A percentile compares a stretch with the other conserved stretches of the same genome.
These are phyloP conservation scores for Pyrgus malvae DNA, from an alignment of 2,888 invertebrate genomes.

Conservation along the genomic window DNA sequence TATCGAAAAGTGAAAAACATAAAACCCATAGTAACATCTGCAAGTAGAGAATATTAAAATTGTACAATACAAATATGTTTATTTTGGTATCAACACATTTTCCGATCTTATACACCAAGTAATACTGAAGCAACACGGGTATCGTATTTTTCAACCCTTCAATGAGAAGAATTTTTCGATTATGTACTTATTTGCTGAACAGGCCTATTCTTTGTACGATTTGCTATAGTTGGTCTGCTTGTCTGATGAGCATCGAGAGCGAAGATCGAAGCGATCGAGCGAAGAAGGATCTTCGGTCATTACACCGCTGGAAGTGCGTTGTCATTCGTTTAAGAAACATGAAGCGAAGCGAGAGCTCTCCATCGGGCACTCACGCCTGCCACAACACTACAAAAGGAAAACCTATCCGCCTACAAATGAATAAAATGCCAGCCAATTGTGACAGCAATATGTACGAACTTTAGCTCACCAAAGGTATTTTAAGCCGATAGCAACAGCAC, in stretches of 20 bases:
- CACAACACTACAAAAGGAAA: conserved; percentile 30
- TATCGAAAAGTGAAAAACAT: too few relatives aligned
- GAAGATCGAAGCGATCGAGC: not conserved
- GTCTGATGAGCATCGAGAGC: too few relatives aligned
- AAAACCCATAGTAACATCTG: too few relatives aligned
- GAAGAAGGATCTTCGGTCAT: conserved; percentile 40
- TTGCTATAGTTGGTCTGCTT: not conserved
- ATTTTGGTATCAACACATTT: too few relatives aligned
- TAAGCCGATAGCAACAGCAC: conserved; percentile 11
- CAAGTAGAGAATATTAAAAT: too few relatives aligned
- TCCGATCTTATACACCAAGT: too few relatives aligned
- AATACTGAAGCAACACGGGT: too few relatives aligned
- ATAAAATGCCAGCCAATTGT: conserved; percentile 30
- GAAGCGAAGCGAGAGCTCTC: conserved; percentile 16
- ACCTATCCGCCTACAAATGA: conserved; percentile 37
- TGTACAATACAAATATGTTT: too few relatives aligned
- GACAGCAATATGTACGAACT: conserved; percentile 19
- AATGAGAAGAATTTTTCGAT: too few relatives aligned
- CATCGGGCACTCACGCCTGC: conserved; percentile 9
- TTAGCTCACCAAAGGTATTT: conserved; percentile 5
- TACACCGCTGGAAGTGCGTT: conserved; percentile 52
- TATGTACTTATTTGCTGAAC: too few relatives aligned
- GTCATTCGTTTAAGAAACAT: conserved; percentile 55
- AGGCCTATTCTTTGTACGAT: not conserved
- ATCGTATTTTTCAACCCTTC: too few relatives aligned